Evolutionary conservation across 2,888 invertebrate genomes (phyloP).

Genomic region (Palloptera scutellata): DNA sequence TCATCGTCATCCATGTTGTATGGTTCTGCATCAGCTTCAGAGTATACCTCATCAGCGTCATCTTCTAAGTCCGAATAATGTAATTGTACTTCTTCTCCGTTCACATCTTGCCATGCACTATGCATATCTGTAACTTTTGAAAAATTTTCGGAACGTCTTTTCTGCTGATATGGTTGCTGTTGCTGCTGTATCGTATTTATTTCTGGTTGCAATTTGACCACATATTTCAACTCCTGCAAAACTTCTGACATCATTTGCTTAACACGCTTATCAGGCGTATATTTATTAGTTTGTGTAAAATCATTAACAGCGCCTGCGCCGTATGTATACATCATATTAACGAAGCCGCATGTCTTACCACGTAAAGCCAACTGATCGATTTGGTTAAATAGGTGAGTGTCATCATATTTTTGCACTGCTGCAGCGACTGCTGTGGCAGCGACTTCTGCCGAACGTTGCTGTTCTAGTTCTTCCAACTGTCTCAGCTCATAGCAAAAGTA

Average conservation of each 20-base stretch:
- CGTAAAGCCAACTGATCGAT: conserved; percentile 69
- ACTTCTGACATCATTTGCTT: conserved; percentile 85
- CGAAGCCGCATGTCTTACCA: conserved; percentile 64
- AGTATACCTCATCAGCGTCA: not conserved
- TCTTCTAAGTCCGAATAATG: not conserved
- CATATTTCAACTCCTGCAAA: conserved; percentile 76
- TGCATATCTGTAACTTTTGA: conserved; percentile 58
- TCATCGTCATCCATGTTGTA: not conserved
- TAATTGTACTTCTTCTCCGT: conserved; percentile 45
- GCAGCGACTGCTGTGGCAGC: not conserved
- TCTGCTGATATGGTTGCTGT: not conserved
- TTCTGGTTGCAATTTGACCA: conserved; percentile 65
- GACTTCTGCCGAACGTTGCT: conserved; percentile 67
- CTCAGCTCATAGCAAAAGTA: conserved; percentile 91
- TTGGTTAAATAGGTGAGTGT: conserved; percentile 54
- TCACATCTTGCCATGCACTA: conserved; percentile 59
- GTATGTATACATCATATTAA: conserved; percentile 1
- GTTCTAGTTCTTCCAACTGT: conserved; percentile 86
- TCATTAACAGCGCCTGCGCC: not conserved
- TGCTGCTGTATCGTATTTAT: conserved; percentile 33
- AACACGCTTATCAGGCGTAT: conserved; percentile 73
- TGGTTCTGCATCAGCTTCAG: not conserved
- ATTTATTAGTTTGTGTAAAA: conserved; percentile 45
- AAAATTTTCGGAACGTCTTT: conserved; percentile 44
- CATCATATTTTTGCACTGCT: conserved; percentile 24